Percentiles rank a stretch among this genome's conserved stretches.
phyloP scores from a whole-genome alignment of 1,140 invertebrate species.

The Maniola jurtina region DNA sequence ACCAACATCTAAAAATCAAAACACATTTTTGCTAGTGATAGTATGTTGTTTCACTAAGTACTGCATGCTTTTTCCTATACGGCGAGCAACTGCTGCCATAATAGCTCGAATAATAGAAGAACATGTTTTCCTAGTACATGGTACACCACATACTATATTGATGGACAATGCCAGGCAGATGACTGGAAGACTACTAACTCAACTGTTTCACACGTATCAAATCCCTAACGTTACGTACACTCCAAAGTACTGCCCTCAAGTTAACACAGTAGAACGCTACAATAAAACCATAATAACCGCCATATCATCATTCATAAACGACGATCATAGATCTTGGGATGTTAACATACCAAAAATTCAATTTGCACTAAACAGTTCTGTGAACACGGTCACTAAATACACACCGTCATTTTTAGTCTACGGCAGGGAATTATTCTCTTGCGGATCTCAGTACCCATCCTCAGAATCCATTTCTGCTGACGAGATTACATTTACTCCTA shows the following conservation, averaged over 20 bases:
- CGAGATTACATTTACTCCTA: too few species aligned
- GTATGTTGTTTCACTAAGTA: slow-evolving; percentile 64
- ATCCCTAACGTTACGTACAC: slow-evolving; percentile 32
- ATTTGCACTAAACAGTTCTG: neutral
- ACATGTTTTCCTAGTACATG: slow-evolving; percentile 43
- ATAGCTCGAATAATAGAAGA: slow-evolving; percentile 42
- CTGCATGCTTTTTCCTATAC: slow-evolving; percentile 38
- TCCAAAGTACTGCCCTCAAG: slow-evolving; percentile 11
- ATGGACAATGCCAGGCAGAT: slow-evolving; percentile 74
- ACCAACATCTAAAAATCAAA: slow-evolving; percentile 47
- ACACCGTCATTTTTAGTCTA: slow-evolving; percentile 18
- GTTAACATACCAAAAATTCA: neutral
- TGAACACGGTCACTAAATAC: neutral
- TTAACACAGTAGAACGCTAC: too few species aligned
- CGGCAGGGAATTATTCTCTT: too few species aligned
- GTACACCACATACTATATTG: slow-evolving; percentile 45
- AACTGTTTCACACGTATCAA: slow-evolving; percentile 27
- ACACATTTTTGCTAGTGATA: slow-evolving; percentile 55
- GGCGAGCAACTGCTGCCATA: slow-evolving; percentile 37
- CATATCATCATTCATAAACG: too few species aligned
- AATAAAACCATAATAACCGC: too few species aligned
- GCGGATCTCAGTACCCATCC: too few species aligned
- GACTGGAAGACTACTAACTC: slow-evolving; percentile 26
- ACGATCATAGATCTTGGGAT: slow-evolving; percentile 2
- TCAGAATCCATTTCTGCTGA: too few species aligned